Conservation (phyloP, 2,113 vertebrate species). For the Tyrannus savana region DNA sequence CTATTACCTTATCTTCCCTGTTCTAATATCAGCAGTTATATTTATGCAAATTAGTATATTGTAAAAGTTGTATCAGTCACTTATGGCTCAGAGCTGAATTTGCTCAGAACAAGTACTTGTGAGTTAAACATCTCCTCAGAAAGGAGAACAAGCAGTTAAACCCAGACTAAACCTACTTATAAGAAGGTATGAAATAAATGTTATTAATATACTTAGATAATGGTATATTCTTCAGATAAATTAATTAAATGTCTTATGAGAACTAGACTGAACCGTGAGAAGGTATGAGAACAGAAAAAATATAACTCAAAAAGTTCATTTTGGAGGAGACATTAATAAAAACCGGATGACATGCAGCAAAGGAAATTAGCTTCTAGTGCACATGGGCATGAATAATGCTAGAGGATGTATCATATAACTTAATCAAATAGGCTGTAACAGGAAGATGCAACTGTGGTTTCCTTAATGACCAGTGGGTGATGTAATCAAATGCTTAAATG, state of each 20-base stretch:
- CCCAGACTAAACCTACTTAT: background rate
- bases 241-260: background rate
- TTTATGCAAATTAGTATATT: background rate
- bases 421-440: conserved; percentile 45
- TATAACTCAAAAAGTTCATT: background rate
- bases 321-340: conserved; percentile 18
- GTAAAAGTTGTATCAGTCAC: background rate
- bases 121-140: background rate
- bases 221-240: background rate
- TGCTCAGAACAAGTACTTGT: background rate
- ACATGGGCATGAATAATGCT: conserved; percentile 28
- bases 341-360: background rate
- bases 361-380: conserved; percentile 49
- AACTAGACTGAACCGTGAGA: background rate
- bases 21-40: background rate
- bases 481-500: conserved; percentile 61
- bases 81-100: background rate
- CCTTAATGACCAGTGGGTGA: conserved; percentile 58
- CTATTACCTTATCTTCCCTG: background rate
- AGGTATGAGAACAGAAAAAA: background rate
- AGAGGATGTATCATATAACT: conserved; percentile 51
- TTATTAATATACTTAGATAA: background rate
- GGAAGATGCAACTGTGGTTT: conserved; percentile 62
- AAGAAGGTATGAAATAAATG: background rate
- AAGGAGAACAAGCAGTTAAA: background rate